Percentiles rank a stretch among this genome's conserved stretches.
Evolutionary conservation across 1,140 invertebrate genomes (phyloP).

Genomic region (Whitmania pigra): DNA sequence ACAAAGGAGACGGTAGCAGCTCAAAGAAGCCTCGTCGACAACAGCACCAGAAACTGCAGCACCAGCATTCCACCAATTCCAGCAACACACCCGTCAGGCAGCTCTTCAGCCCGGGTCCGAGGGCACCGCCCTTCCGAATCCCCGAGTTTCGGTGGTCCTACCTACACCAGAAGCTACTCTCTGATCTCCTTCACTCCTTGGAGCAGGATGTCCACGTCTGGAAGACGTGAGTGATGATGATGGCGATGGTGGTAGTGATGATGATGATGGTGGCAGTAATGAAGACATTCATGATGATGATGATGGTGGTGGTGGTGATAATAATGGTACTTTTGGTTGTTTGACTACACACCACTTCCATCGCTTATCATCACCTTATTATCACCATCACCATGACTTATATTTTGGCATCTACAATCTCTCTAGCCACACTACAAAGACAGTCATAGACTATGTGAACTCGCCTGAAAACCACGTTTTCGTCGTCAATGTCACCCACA

Average conservation of each 20-base stretch:
- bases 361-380: neutral
- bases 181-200: slow-evolving; percentile 88
- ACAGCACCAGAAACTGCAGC: slow-evolving; percentile 5
- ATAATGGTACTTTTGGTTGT: too few relatives aligned
- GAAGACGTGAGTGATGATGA: slow-evolving; percentile 43
- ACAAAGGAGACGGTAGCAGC: too few relatives aligned
- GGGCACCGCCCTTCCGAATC: slow-evolving; percentile 89
- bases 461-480: slow-evolving; percentile 83
- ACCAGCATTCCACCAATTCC: neutral
- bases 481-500: slow-evolving; percentile 95
- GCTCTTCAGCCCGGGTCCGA: slow-evolving; percentile 87
- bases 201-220: slow-evolving; percentile 94
- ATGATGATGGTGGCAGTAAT: too few relatives aligned
- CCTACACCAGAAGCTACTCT: slow-evolving; percentile 88
- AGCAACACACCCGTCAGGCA: slow-evolving; percentile 46
- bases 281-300: neutral
- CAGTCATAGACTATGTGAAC: slow-evolving; percentile 94
- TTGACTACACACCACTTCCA: neutral
- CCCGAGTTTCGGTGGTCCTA: slow-evolving; percentile 99
- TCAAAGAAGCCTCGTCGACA: neutral
- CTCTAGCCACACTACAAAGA: slow-evolving; percentile 80
- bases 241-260: neutral
- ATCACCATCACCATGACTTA: neutral
- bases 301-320: neutral
- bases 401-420: neutral